phyloP scores from a whole-genome alignment of 1,140 invertebrate genomes.

The Drosophila saltans region DNA sequence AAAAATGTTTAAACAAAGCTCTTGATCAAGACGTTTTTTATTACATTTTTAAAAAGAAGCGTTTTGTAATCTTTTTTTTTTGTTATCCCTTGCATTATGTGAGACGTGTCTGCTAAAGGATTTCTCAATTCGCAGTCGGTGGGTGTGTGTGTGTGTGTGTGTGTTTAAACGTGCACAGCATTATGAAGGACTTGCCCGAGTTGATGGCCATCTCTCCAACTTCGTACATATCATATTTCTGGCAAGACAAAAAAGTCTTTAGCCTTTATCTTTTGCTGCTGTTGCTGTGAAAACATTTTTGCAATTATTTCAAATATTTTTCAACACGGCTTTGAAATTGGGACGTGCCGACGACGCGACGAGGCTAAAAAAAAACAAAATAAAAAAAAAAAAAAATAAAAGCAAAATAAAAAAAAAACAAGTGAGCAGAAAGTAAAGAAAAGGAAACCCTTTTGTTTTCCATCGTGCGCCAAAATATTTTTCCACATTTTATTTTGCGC shows the following conservation, averaged over 20 bases:
- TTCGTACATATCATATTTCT: neutral
- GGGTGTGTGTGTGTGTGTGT: neutral
- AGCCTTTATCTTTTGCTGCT: neutral
- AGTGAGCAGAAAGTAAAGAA: conserved; percentile 4
- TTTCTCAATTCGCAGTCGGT: conserved; percentile 14
- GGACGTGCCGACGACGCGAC: conserved; percentile 63
- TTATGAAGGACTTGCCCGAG: conserved; percentile 23
- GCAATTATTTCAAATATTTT: conserved; percentile 82
- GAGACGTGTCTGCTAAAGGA: conserved; percentile 27
- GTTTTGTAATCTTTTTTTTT: neutral
- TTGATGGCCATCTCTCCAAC: neutral
- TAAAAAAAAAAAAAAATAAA: neutral
- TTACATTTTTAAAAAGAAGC: neutral
- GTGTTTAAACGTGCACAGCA: conserved; percentile 52
- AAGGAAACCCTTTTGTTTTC: conserved; percentile 50
- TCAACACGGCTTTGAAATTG: conserved; percentile 74
- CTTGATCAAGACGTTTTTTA: neutral
- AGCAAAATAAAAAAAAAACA: neutral
- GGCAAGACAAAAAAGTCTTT: conserved; percentile 1
- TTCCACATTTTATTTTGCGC: conserved; percentile 78
- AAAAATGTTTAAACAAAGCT: too few relatives aligned
- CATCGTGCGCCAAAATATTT: conserved; percentile 71
- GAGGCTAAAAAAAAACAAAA: conserved; percentile 5
- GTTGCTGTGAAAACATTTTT: conserved; percentile 63
- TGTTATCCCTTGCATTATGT: conserved; percentile 1